Evolutionary conservation across 2,888 invertebrate species (phyloP).

Genomic region (Steromphala cineraria): DNA sequence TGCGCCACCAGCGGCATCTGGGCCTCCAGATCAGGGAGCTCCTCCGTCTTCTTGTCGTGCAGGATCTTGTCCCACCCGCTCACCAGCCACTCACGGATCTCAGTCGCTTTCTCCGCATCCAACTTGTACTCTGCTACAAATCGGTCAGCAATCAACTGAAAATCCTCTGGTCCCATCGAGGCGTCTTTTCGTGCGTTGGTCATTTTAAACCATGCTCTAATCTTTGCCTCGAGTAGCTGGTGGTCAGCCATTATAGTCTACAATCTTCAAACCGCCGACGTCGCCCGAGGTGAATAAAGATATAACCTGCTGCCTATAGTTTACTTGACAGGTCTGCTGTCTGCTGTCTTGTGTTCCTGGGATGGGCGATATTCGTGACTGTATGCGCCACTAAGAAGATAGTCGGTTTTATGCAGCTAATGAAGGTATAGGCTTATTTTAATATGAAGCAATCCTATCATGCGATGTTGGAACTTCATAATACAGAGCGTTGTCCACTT

Average conservation of each 20-base stretch:
- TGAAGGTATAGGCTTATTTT: too few species aligned
- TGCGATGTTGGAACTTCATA: too few species aligned
- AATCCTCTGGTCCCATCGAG: conserved; percentile 48
- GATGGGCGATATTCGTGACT: not conserved
- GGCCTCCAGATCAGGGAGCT: not conserved
- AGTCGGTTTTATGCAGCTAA: too few species aligned
- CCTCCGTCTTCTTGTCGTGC: conserved; percentile 25
- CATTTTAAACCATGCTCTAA: conserved; percentile 55
- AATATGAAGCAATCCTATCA: too few species aligned
- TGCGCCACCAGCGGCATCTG: conserved; percentile 39
- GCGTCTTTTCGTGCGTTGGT: conserved; percentile 56
- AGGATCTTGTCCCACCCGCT: conserved; percentile 50
- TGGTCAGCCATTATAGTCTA: not conserved
- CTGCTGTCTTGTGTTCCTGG: too few species aligned
- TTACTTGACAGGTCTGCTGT: too few species aligned
- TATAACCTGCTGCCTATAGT: too few species aligned
- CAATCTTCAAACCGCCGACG: not conserved
- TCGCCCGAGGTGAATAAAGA: too few species aligned
- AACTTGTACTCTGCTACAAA: conserved; percentile 52
- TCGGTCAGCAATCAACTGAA: conserved; percentile 46
- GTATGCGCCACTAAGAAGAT: not conserved
- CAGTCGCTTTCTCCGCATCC: conserved; percentile 38
- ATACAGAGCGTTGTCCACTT: too few species aligned
- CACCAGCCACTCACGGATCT: conserved; percentile 52
- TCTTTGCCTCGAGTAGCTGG: conserved; percentile 20